A percentile compares a stretch with the other conserved stretches of the same genome.
These are phyloP conservation scores for Leptinotarsa tumamoca DNA, from an alignment of 2,888 invertebrate genomes.

Conservation along the genomic window DNA sequence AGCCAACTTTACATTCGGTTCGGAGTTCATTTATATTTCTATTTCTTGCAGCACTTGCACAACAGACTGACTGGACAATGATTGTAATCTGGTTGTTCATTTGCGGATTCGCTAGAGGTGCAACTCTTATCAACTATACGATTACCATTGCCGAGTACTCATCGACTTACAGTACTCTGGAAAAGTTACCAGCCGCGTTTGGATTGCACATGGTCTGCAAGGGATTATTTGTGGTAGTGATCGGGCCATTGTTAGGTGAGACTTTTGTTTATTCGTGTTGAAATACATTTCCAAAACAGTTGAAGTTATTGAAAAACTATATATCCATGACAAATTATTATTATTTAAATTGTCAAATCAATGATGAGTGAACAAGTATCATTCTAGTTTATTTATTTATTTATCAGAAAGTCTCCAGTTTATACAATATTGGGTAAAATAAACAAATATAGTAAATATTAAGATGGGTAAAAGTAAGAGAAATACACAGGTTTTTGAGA, in stretches of 20 bases:
- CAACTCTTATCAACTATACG: constrained; percentile 82
- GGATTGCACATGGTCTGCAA: constrained; percentile 84
- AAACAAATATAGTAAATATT: too few species aligned
- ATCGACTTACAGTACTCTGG: constrained; percentile 67
- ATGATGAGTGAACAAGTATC: too few species aligned
- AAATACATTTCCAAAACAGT: too few species aligned
- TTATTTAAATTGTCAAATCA: too few species aligned
- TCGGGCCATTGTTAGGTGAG: constrained; percentile 79
- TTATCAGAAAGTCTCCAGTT: too few species aligned
- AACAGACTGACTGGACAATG: constrained; percentile 77
- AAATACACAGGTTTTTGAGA: too few species aligned
- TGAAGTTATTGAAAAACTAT: too few species aligned
- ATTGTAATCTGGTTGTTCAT: constrained; percentile 79
- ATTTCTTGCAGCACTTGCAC: constrained; percentile 75
- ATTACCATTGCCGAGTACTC: constrained; percentile 81
- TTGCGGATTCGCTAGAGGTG: constrained; percentile 83
- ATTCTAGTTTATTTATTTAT: too few species aligned
- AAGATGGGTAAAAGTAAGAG: too few species aligned
- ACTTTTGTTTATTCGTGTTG: background rate
- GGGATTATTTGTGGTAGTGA: constrained; percentile 76
- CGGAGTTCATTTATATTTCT: constrained; percentile 46
- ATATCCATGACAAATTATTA: too few species aligned
- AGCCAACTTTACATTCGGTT: constrained; percentile 44
- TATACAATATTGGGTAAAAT: too few species aligned
- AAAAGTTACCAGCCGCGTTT: constrained; percentile 81